Evolutionary conservation across 2,797 vertebrate species (phyloP), one percentile per base, ranked within the genome.

Genomic region (Pelodytes ibericus): DNA sequence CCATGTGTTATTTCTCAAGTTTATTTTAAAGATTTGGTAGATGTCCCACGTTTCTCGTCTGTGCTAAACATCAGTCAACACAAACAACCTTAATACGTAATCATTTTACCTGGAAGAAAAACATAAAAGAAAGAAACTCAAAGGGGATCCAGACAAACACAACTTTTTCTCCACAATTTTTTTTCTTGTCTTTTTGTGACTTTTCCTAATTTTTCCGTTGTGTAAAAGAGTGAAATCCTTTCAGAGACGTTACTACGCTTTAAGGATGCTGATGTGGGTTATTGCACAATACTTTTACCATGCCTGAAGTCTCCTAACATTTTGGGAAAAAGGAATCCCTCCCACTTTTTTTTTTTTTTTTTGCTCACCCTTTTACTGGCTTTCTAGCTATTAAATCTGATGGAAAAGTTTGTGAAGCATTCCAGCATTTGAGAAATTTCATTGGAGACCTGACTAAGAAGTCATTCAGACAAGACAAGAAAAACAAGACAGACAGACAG

Each of bases 341-440:
- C 8, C 7, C 60, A 15, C 26, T 27, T 41, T 16, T n/a, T n/a
- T n/a, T n/a, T n/a, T n/a, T n/a, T n/a, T n/a, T n/a, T n/a, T 33
- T 18, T 24, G 60, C 4, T 70, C n/a, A 26, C 20, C 47, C 20
- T 67, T n/a, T n/a, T 72, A 56, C 63, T 39, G 71, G 53, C 66
- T 44, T 20, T 29, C 33, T 65, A 20, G 15, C 44, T 59, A 41
- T 67, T 67, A 62, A 78, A 69, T 44, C 70, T 41, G 69, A 68
- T 73, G 76, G 76, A 79, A 79, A 73, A 79, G 15, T 62, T 67
- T 73, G 70, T 61, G 47, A 68, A 62, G 57, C 70, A 62, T 79
- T 79, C 71, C 70, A 68, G 25, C 51, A 2, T 61, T 60, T 30
- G 49, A 66, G 27, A 57, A 44, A 64, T 29, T 64, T 58, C 41